Conservation (phyloP, 2,113 vertebrate species). For the Muntiacus reevesi region DNA sequence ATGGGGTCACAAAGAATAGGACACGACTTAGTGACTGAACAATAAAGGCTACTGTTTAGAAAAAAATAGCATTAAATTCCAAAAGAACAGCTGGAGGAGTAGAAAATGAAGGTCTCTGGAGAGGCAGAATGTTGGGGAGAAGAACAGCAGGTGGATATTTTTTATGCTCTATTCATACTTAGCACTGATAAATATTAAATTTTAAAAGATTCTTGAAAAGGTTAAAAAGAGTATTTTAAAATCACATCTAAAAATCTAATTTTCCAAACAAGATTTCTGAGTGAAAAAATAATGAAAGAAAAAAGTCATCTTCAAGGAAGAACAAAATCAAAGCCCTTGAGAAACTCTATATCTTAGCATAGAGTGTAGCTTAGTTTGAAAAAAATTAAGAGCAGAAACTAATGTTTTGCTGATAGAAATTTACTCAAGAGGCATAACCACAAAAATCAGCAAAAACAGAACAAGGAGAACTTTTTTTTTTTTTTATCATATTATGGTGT, state of each 20-base stretch:
- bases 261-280: background rate
- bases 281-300: background rate
- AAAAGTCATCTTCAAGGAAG: background rate
- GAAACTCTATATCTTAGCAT: background rate
- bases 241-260: background rate
- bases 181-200: background rate
- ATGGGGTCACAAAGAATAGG: background rate
- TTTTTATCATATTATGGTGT: background rate
- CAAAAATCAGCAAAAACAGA: background rate
- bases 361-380: background rate
- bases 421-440: background rate
- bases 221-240: background rate
- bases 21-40: background rate
- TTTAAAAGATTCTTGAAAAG: background rate
- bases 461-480: background rate
- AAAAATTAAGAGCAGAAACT: background rate
- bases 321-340: slow-evolving; percentile 13
- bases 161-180: background rate
- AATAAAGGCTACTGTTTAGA: background rate
- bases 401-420: background rate
- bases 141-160: background rate
- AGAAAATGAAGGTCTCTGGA: background rate
- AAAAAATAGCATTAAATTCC: background rate
- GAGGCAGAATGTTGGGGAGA: background rate
- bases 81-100: background rate